Evolutionary conservation across 2,113 vertebrate species (phyloP).

Genomic region (Malurus melanocephalus): DNA sequence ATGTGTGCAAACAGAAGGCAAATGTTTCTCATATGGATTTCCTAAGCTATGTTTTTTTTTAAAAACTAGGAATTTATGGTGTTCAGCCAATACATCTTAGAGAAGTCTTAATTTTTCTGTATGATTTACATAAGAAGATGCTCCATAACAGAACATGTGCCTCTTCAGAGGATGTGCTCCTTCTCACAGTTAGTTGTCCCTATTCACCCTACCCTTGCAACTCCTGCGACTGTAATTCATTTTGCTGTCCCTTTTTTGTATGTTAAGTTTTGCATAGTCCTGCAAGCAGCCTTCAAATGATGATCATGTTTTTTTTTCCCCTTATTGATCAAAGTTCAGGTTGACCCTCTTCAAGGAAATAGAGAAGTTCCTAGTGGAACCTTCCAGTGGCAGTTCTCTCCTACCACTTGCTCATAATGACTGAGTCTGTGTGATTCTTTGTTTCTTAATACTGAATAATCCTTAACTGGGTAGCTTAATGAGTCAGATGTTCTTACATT

Average conservation of each 20-base stretch:
- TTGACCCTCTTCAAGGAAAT: not conserved
- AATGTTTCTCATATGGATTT: not conserved
- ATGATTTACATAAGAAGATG: not conserved
- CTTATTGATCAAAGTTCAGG: not conserved
- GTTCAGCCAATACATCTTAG: not conserved
- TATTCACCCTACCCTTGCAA: not conserved
- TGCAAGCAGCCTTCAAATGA: not conserved
- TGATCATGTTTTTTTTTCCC: not conserved
- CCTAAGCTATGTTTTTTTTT: not conserved
- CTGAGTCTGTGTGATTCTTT: not conserved
- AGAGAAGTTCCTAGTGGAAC: not conserved
- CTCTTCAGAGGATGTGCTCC: not conserved
- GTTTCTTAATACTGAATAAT: not conserved
- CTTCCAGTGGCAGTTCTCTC: not conserved
- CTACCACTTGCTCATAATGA: not conserved
- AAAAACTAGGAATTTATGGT: not conserved
- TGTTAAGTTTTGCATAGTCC: not conserved
- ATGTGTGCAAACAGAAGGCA: not conserved
- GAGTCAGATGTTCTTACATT: not conserved
- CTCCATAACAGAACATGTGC: not conserved
- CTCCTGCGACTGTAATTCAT: not conserved
- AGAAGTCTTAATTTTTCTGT: not conserved
- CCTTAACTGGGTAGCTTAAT: not conserved
- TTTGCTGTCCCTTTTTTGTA: not conserved
- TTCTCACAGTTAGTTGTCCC: not conserved